Evolutionary conservation across 2,888 invertebrate species (phyloP).

Genomic region (Meloe dianella): DNA sequence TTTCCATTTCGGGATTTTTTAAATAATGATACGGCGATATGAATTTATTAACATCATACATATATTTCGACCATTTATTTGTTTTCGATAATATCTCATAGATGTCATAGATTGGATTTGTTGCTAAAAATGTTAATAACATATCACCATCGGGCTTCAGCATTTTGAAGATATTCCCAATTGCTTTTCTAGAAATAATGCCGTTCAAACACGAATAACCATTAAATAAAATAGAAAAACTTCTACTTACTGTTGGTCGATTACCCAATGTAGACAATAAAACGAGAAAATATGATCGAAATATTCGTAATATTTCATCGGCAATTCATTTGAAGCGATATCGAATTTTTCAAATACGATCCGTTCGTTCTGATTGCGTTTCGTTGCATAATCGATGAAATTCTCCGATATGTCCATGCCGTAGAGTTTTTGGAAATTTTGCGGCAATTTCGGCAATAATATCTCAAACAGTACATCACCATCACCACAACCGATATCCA

Average conservation of each 20-base stretch:
- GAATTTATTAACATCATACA: slow-evolving; percentile 69
- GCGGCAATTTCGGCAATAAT: slow-evolving; percentile 68
- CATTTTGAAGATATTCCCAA: slow-evolving; percentile 70
- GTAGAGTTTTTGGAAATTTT: slow-evolving; percentile 61
- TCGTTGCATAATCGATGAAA: slow-evolving; percentile 73
- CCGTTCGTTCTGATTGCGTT: slow-evolving; percentile 56
- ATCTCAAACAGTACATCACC: slow-evolving; percentile 72
- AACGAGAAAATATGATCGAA: slow-evolving; percentile 79
- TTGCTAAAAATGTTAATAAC: slow-evolving; percentile 71
- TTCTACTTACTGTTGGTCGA: slow-evolving; percentile 69
- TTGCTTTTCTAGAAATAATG: slow-evolving; percentile 64
- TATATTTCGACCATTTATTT: slow-evolving; percentile 67
- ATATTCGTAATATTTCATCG: slow-evolving; percentile 58
- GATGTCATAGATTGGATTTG: slow-evolving; percentile 72
- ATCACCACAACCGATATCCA: slow-evolving; percentile 79
- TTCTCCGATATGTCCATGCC: slow-evolving; percentile 74
- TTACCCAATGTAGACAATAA: slow-evolving; percentile 81
- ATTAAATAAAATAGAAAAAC: slow-evolving; percentile 15
- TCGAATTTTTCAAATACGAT: slow-evolving; percentile 65
- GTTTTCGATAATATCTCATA: slow-evolving; percentile 67
- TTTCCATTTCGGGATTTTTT: slow-evolving; percentile 64
- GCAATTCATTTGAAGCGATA: slow-evolving; percentile 63
- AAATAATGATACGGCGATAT: slow-evolving; percentile 74
- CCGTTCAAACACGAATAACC: neutral
- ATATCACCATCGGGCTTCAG: slow-evolving; percentile 73